Evolutionary conservation across 2,113 vertebrate genomes (phyloP).

Genomic region (Epinephelus cyanopodus): DNA sequence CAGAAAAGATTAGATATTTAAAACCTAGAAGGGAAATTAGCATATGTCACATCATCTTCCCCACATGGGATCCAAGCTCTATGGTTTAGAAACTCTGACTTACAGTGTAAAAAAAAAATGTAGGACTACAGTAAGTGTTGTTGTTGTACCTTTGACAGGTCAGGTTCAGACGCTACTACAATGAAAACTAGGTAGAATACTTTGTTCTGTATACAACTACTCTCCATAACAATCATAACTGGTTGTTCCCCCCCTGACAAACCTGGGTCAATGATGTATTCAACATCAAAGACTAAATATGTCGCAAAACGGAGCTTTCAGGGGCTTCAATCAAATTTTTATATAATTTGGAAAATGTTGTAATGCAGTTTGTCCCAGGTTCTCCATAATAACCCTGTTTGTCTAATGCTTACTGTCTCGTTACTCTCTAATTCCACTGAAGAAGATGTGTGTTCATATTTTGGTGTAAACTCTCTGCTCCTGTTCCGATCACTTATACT

Average conservation of each 20-base stretch:
- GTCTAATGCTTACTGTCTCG: conserved; percentile 30
- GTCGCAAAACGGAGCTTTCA: not conserved
- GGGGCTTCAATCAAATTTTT: conserved; percentile 5
- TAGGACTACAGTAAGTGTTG: conserved; percentile 68
- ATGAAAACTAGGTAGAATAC: conserved; percentile 81
- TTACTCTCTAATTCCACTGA: conserved; percentile 19
- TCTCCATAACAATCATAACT: conserved; percentile 63
- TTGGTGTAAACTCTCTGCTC: conserved; percentile 11
- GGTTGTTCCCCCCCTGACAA: conserved; percentile 41
- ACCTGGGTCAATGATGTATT: conserved; percentile 63
- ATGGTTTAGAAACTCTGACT: conserved; percentile 11
- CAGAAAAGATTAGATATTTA: not conserved
- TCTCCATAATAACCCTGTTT: conserved; percentile 59
- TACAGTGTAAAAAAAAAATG: conserved; percentile 1
- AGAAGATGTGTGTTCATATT: not conserved
- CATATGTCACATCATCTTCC: not conserved
- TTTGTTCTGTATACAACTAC: conserved; percentile 62
- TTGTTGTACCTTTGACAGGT: conserved; percentile 82
- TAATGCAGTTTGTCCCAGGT: conserved; percentile 65
- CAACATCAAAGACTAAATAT: not conserved
- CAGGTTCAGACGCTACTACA: conserved; percentile 79
- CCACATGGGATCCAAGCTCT: not conserved
- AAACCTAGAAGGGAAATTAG: not conserved
- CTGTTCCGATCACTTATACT: conserved; percentile 25
- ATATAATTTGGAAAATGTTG: conserved; percentile 14